phyloP scores from a whole-genome alignment of 2,888 invertebrate genomes.

The Clitarchus hookeri region DNA sequence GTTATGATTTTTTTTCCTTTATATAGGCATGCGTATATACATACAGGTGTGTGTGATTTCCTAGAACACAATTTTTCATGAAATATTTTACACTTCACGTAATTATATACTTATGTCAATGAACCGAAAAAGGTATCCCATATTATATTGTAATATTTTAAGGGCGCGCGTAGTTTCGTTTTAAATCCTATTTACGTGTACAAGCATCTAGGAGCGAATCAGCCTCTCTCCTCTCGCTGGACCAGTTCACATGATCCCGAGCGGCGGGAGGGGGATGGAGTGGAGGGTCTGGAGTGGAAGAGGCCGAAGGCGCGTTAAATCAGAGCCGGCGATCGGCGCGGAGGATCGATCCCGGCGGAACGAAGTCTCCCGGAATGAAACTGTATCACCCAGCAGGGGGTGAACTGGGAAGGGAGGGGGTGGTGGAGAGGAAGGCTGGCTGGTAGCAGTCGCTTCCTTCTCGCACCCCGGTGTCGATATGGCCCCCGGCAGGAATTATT shows the following conservation, averaged over 20 bases:
- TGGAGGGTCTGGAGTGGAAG: neutral
- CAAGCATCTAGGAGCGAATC: too few species aligned
- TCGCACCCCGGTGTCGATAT: neutral
- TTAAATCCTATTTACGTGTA: too few species aligned
- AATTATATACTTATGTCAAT: too few species aligned
- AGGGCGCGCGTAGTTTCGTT: too few species aligned
- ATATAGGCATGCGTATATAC: too few species aligned
- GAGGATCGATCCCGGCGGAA: neutral
- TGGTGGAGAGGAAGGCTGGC: neutral
- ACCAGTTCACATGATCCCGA: neutral
- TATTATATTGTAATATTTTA: too few species aligned
- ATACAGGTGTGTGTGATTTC: too few species aligned
- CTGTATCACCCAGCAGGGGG: neutral
- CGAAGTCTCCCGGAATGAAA: neutral
- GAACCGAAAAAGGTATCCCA: too few species aligned
- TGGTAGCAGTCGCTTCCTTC: neutral
- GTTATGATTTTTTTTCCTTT: too few species aligned
- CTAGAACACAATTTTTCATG: too few species aligned
- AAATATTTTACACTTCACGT: too few species aligned
- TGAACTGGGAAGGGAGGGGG: neutral
- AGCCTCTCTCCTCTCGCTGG: neutral
- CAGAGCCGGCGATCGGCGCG: constrained; percentile 14
- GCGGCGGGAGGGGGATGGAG: neutral
- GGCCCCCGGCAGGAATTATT: constrained; percentile 8
- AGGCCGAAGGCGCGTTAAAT: neutral